Conservation (phyloP, 2,797 vertebrate genomes). For the Muscicapa comitata region DNA sequence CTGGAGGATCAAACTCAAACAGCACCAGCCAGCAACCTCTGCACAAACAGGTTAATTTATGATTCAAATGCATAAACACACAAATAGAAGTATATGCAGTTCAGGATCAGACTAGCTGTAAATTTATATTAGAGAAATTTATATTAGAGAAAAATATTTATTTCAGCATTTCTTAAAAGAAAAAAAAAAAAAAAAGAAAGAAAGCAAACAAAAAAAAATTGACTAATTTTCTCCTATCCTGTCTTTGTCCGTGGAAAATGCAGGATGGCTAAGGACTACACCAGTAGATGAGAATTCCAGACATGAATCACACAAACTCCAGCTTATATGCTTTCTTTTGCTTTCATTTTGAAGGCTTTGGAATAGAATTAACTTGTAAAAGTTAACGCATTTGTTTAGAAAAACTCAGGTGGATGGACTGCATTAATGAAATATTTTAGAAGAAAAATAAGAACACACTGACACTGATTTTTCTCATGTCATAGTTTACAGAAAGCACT, state of each 20-base stretch:
- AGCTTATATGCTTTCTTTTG: not conserved
- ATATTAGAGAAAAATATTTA: not conserved
- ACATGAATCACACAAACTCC: not conserved
- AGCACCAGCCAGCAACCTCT: not conserved
- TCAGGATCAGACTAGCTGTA: not conserved
- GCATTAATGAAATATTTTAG: not conserved
- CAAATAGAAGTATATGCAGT: not conserved
- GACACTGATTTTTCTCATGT: not conserved
- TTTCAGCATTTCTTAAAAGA: not conserved
- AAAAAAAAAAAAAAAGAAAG: not conserved
- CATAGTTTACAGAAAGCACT: not conserved
- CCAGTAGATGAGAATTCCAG: not conserved
- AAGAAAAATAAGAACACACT: not conserved
- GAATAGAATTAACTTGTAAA: not conserved
- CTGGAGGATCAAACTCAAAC: constrained; percentile 14
- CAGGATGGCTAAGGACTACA: not conserved
- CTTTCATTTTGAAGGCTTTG: not conserved
- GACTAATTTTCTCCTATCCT: not conserved
- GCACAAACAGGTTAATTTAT: constrained; percentile 29
- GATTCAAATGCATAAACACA: not conserved
- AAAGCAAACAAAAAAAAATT: accelerated
- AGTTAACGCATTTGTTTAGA: not conserved
- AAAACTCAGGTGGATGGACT: not conserved
- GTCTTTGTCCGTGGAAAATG: not conserved
- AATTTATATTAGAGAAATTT: constrained; percentile 8